A percentile compares a stretch with the other conserved stretches of the same genome.
phyloP scores from a whole-genome alignment of 2,888 invertebrate genomes.

The Nebria brevicollis region DNA sequence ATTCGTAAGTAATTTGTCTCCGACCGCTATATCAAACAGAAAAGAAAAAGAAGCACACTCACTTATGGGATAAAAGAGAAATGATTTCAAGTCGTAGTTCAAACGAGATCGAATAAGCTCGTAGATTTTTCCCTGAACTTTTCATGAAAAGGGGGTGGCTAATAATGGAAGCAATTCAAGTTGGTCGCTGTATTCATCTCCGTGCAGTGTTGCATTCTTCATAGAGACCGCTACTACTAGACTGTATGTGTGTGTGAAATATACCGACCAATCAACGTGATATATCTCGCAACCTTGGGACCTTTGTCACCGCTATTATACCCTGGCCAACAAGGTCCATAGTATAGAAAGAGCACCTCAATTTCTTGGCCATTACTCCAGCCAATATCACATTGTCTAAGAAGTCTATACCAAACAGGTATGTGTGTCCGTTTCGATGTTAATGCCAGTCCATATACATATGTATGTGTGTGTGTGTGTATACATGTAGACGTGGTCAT shows the following conservation, averaged over 20 bases:
- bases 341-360: slow-evolving; percentile 41
- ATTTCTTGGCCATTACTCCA: slow-evolving; percentile 47
- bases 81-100: slow-evolving; percentile 42
- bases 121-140: slow-evolving; percentile 33
- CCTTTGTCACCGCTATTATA: slow-evolving; percentile 47
- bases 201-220: slow-evolving; percentile 12
- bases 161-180: slow-evolving; percentile 47
- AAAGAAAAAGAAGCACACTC: slow-evolving; percentile 34
- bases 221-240: not conserved
- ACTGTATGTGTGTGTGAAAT: slow-evolving; percentile 35
- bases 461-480: not conserved
- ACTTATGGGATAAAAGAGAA: slow-evolving; percentile 38
- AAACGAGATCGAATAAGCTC: slow-evolving; percentile 38
- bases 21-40: slow-evolving; percentile 12
- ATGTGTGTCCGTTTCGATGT: slow-evolving; percentile 20
- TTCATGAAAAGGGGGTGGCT: slow-evolving; percentile 27
- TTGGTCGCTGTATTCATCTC: slow-evolving; percentile 40
- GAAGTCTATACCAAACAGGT: slow-evolving; percentile 8
- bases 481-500: not conserved
- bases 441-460: not conserved
- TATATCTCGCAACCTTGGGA: slow-evolving; percentile 40
- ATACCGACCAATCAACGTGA: slow-evolving; percentile 47
- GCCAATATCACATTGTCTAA: not conserved
- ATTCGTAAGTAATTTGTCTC: too few species aligned
- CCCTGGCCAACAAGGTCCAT: slow-evolving; percentile 9